Evolutionary conservation across 2,113 vertebrate genomes (phyloP).

Genomic region (Salvator merianae): DNA sequence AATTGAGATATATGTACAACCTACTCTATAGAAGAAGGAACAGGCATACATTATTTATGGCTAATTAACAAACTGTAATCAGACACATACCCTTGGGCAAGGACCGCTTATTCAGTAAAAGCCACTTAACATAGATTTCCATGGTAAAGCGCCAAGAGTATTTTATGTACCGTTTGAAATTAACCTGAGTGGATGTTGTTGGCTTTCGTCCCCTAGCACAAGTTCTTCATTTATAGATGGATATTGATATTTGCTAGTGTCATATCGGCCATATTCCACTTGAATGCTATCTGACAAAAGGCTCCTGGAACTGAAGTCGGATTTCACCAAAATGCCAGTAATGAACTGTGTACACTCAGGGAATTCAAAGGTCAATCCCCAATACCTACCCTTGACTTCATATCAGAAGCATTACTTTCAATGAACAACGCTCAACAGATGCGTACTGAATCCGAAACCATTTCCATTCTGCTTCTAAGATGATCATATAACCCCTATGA

Average conservation of each 20-base stretch:
- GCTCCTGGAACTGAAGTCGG: not conserved
- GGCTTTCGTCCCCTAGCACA: not conserved
- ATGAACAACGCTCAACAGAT: too few species aligned
- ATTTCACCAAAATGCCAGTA: too few species aligned
- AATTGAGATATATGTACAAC: conserved; percentile 13
- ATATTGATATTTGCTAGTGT: not conserved
- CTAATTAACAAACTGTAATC: conserved; percentile 47
- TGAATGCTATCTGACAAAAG: not conserved
- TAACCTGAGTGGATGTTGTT: not conserved
- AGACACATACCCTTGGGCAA: conserved; percentile 4
- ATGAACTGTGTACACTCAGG: too few species aligned
- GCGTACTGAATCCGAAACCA: not conserved
- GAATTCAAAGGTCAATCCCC: too few species aligned
- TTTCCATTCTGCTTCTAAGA: not conserved
- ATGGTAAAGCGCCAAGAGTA: not conserved
- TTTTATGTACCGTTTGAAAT: conserved; percentile 21
- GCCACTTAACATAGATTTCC: not conserved
- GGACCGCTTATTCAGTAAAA: conserved; percentile 29
- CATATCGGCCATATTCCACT: too few species aligned
- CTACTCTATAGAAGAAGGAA: conserved; percentile 22
- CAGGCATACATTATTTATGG: conserved; percentile 47
- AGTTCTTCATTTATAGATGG: not conserved
- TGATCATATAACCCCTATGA: too few species aligned
- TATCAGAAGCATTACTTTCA: too few species aligned
- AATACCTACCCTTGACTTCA: too few species aligned